Conservation (phyloP, 2,797 vertebrate species). For the Centroberyx gerrardi region DNA sequence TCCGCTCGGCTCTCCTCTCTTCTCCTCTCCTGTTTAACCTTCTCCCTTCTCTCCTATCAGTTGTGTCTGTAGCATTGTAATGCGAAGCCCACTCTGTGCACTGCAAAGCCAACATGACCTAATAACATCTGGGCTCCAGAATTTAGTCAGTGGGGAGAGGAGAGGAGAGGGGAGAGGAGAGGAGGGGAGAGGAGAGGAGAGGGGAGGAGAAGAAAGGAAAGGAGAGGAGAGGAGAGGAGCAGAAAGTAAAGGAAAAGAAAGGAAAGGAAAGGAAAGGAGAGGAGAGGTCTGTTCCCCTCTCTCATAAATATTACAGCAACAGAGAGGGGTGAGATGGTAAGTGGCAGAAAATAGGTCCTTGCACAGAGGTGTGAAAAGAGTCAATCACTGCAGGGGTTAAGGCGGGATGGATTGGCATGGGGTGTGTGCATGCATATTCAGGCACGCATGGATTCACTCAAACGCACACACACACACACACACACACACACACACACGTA, state of each 20-base stretch:
- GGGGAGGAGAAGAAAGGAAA: not conserved
- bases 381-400: slow-evolving; percentile 8
- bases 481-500: not conserved
- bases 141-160: not conserved
- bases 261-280: not conserved
- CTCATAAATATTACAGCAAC: slow-evolving; percentile 53
- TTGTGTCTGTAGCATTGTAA: slow-evolving; percentile 54
- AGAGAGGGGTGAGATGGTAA: slow-evolving; percentile 44
- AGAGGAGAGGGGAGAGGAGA: slow-evolving; percentile 3
- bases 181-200: not conserved
- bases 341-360: slow-evolving; percentile 58
- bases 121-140: slow-evolving; percentile 66
- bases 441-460: not conserved
- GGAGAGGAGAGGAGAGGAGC: slow-evolving; percentile 14
- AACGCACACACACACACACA: not conserved
- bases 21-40: not conserved
- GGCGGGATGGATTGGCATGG: not conserved
- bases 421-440: not conserved
- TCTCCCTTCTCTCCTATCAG: slow-evolving; percentile 1
- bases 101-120: slow-evolving; percentile 37
- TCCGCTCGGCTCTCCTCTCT: not conserved
- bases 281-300: slow-evolving; percentile 40
- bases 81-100: slow-evolving; percentile 26
- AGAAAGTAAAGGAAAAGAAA: not conserved
- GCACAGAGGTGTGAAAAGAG: slow-evolving; percentile 54